Evolutionary conservation across 2,797 vertebrate species (phyloP).

Genomic region (Lithobates sylvaticus): DNA sequence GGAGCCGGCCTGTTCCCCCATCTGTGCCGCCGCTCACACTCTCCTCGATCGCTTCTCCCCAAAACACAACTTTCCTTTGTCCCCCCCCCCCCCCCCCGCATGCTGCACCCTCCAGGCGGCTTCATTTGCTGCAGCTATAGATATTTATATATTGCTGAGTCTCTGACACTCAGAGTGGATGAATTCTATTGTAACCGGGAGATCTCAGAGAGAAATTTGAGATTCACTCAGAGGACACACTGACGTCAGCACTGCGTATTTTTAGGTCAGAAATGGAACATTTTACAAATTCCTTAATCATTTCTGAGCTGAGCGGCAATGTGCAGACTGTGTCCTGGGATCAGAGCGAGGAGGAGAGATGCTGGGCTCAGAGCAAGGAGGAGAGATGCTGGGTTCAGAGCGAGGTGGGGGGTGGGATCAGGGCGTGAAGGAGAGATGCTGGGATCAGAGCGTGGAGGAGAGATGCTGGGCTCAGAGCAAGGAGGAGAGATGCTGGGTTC

Average conservation of each 20-base stretch:
- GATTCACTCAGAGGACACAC: background rate
- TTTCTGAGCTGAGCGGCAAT: conserved; percentile 4
- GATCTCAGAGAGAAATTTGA: background rate
- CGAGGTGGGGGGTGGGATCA: no score
- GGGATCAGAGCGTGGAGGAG: no score
- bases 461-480: no score
- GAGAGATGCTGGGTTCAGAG: no score
- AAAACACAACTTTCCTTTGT: background rate
- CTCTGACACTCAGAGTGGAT: no score
- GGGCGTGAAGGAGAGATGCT: no score
- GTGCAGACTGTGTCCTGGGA: background rate
- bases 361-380: background rate
- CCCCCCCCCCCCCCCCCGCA: no score
- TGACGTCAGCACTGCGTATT: background rate
- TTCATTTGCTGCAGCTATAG: no score
- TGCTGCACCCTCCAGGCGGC: no score
- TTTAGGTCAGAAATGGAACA: conserved; percentile 3
- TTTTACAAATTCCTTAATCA: conserved; percentile 19
- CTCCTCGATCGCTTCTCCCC: background rate
- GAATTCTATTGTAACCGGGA: background rate
- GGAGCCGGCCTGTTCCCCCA: background rate
- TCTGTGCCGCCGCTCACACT: background rate
- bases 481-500: no score
- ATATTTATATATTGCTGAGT: no score
- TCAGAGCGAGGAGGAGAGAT: background rate